Evolutionary conservation across 2,888 invertebrate genomes (phyloP).

Genomic region (Incurvaria masculella): DNA sequence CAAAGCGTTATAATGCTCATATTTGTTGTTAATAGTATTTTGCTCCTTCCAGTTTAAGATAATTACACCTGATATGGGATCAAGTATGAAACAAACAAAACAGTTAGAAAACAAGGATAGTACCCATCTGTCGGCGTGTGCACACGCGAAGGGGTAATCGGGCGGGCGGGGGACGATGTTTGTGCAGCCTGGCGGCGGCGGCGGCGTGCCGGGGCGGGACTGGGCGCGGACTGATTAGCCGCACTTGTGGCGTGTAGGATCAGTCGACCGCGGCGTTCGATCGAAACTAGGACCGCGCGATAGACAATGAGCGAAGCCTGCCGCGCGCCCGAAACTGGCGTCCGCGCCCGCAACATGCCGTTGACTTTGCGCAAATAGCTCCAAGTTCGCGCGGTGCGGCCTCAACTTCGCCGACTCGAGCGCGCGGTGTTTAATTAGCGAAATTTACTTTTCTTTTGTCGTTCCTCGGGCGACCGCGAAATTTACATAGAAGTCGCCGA

Average conservation of each 20-base stretch:
- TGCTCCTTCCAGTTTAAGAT: too few species aligned
- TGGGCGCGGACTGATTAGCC: background rate
- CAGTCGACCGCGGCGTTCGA: background rate
- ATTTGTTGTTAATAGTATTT: too few species aligned
- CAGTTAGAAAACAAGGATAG: too few species aligned
- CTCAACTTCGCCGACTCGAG: constrained; percentile 27
- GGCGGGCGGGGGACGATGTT: background rate
- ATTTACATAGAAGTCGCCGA: constrained; percentile 49
- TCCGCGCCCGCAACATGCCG: too few species aligned
- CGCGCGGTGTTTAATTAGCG: constrained; percentile 44
- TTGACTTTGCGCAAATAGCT: background rate
- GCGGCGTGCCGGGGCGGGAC: background rate
- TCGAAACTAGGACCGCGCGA: background rate
- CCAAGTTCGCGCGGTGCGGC: constrained; percentile 19
- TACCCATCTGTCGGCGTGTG: too few species aligned
- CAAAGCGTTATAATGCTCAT: too few species aligned
- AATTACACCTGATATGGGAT: too few species aligned
- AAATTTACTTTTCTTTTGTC: constrained; percentile 20
- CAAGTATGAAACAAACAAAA: too few species aligned
- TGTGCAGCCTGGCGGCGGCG: background rate
- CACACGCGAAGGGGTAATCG: too few species aligned
- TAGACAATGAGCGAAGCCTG: background rate
- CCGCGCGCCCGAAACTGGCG: too few species aligned
- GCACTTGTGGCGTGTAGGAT: background rate
- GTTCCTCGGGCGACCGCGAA: constrained; percentile 34